A percentile compares a stretch with the other conserved stretches of the same genome.
Conservation (phyloP, 2,113 vertebrate species). For the Oreotrochilus melanogaster region DNA sequence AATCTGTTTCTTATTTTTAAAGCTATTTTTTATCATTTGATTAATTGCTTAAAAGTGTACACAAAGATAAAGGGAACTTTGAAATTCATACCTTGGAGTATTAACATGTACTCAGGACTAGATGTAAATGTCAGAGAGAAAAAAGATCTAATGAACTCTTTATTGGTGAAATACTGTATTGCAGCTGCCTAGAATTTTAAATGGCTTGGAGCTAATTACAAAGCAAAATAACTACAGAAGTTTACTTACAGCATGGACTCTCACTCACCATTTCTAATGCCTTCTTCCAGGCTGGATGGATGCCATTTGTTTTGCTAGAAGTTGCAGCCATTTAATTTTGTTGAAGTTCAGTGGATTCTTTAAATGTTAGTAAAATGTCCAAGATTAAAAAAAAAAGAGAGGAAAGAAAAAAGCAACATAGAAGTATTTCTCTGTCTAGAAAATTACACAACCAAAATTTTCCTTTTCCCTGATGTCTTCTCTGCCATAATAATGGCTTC, state of each 20-base stretch:
- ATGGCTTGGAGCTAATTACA: neutral
- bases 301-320: constrained; percentile 25
- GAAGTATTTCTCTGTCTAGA: constrained; percentile 48
- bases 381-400: neutral
- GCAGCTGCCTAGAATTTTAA: constrained; percentile 70
- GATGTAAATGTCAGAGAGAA: constrained; percentile 71
- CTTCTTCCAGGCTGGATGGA: neutral
- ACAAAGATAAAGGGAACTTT: constrained; percentile 75
- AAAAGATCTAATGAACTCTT: constrained; percentile 73
- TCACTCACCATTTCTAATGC: constrained; percentile 26
- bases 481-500: constrained; percentile 76
- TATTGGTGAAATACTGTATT: constrained; percentile 68
- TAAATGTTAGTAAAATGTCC: constrained; percentile 38
- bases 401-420: neutral
- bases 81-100: constrained; percentile 76
- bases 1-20: constrained; percentile 43
- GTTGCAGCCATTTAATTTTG: neutral
- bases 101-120: constrained; percentile 67
- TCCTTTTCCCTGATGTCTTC: constrained; percentile 74
- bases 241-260: constrained; percentile 40
- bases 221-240: constrained; percentile 52
- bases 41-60: constrained; percentile 75
- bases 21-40: constrained; percentile 63
- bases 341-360: neutral
- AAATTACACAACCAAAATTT: constrained; percentile 76